Conservation (phyloP, 1,140 invertebrate species). For the Protaetia brevitarsis region DNA sequence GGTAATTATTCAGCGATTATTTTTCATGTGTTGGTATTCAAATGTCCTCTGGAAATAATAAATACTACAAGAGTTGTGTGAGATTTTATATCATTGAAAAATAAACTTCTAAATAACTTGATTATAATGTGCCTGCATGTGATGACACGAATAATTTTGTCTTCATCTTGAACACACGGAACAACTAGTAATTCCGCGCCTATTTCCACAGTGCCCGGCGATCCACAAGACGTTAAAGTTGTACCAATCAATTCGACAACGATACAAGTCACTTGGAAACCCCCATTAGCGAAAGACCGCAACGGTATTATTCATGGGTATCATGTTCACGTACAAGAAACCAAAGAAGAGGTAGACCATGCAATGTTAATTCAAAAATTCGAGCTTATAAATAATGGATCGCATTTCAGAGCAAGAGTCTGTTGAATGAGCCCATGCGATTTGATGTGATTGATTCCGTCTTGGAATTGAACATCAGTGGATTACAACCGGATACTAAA, state of each 20-base stretch:
- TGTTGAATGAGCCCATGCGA: conserved; percentile 78
- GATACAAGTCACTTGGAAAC: conserved; percentile 88
- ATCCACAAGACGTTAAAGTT: conserved; percentile 87
- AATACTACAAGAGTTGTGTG: conserved; percentile 19
- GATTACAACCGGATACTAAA: conserved; percentile 87
- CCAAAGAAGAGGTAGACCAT: conserved; percentile 74
- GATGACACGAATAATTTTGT: conserved; percentile 17
- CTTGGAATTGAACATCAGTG: conserved; percentile 78
- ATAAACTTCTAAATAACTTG: conserved; percentile 11
- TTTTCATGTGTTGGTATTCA: conserved; percentile 54
- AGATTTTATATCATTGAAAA: conserved; percentile 6
- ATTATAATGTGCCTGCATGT: conserved; percentile 45
- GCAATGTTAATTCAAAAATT: neutral
- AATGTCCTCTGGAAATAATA: conserved; percentile 42
- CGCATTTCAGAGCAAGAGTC: conserved; percentile 63
- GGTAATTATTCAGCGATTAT: conserved; percentile 46
- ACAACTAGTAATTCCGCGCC: neutral
- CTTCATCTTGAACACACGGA: neutral
- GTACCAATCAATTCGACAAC: conserved; percentile 88
- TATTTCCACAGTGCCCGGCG: conserved; percentile 83
- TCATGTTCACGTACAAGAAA: conserved; percentile 92
- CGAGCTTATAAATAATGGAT: neutral
- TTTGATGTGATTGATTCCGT: conserved; percentile 77
- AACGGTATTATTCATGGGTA: conserved; percentile 97
- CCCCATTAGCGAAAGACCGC: conserved; percentile 82